Base-by-base conservation (phyloP, 2,113 vertebrate species). In the Vanacampus margaritifer region DNA sequence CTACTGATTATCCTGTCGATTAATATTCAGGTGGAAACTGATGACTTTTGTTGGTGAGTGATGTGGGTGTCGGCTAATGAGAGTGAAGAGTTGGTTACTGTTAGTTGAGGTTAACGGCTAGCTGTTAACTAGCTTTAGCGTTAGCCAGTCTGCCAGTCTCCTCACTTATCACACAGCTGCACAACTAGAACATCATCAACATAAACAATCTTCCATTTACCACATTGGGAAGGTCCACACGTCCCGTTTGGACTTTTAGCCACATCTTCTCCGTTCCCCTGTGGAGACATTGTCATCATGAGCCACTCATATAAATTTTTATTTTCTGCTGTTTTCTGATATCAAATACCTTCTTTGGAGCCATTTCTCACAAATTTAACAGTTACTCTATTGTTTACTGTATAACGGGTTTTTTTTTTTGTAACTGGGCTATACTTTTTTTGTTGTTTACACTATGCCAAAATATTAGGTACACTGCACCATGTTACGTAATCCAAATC, bases 211-310 rank as follows among this genome's bases (percentile, higher is more conserved):
- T 7, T 57, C 74, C 58, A 94, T 95, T 86, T 92, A 98, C 97
- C 96, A 96, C 56, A 98, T 98, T 99, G 37, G 96, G 96, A 80
- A 96, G 91, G 84, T 95, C 95, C 66, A 97, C 95, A 83, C 97
- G 94, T 82, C 95, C 96, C 85, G 96, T 95, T 91, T 45, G 90
- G 91, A 21, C 91, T 86, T 48, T 96, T 95, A 70, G 91, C 84
- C 78, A 87, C 93, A 79, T 95, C 75, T 43, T 65, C 92, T 91
- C 86, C 93, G 80, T 97, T 97, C 92, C 89, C 80, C 89, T 86
- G 90, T 69, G 71, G 83, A 81, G 67, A 85, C 69, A 87, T 67
- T 13, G 76, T 73, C 43, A 46, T 5, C 43, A 46, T 46, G 16
- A 74, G 39, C 58, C 45, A 67, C 73, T 83, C 80, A 84, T 35